These are phyloP conservation scores for Drosophila nebulosa DNA, from an alignment of 1,140 invertebrate genomes.

Conservation along the genomic window DNA sequence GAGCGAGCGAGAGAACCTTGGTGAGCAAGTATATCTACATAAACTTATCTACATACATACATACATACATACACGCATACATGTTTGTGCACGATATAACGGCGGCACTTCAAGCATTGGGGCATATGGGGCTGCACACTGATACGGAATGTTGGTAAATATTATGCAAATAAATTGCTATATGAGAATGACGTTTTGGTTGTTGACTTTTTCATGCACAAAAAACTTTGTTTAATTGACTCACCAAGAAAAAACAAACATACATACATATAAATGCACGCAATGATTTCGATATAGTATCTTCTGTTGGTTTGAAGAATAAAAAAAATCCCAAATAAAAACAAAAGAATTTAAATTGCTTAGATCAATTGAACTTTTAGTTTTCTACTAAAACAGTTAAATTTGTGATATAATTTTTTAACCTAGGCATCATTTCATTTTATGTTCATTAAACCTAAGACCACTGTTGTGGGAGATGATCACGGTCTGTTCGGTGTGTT, in stretches of 20 bases:
- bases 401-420: too few species aligned
- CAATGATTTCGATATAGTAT: too few species aligned
- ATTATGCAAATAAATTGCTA: neutral
- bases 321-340: too few species aligned
- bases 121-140: neutral
- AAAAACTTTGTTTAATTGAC: too few species aligned
- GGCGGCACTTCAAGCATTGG: neutral
- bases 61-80: neutral
- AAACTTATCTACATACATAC: neutral
- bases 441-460: neutral
- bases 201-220: neutral
- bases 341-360: too few species aligned
- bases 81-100: neutral
- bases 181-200: neutral
- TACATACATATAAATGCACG: too few species aligned
- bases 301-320: too few species aligned
- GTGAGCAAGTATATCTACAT: neutral
- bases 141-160: neutral
- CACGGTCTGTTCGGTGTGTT: conserved; percentile 9
- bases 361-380: too few species aligned
- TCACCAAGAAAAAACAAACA: too few species aligned
- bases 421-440: neutral
- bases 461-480: neutral
- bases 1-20: neutral
- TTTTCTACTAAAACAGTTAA: too few species aligned